Base-by-base conservation (phyloP, 2,797 vertebrate genomes). In the Triplophysa bombifrons region DNA sequence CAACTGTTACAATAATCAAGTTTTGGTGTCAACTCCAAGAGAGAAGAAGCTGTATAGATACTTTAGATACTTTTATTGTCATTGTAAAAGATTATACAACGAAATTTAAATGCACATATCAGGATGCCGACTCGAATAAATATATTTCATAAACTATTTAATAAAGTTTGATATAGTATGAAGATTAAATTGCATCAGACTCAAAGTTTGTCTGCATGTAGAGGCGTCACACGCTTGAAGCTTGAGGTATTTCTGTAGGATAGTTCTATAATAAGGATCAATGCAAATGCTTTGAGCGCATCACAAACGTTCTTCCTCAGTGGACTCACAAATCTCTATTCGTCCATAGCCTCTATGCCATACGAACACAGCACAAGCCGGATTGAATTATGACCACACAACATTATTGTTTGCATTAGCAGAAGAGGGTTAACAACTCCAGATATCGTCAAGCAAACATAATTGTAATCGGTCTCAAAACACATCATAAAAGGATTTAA, bases 201-300 rank as follows among this genome's bases (percentile, higher is more conserved):
- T 34, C 25, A 25, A 2, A 14, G 72, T 51, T 30, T 30, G 44
- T 44, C 17, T 51, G 38, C 51, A 64, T 20, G 53, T n/a, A 4
- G 4, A 67, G 7, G 55, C 41, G 8, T 38, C 41, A 81, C 66
- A 64, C 72, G 11, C 80, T 83, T 85, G 80, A 83, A 81, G 75
- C 51, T 4, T 27, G 30, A 51, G 85, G 84, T 82, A 60, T 87
- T 89, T 84, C 77, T 84, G 70, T 75, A 81, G 80, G 80, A 85
- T 90, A 30, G 30, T 30, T 82, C 85, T 87, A 87, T 93, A 92
- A 93, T 91, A 91, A 88, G 91, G 91, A 92, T 93, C 91, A 93
- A 92, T 92, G 91, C 91, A 92, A 93, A 93, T 93, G 88, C 85
- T 85, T 89, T 87, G 86, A 88, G 91, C 85, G 90, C 88, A 87